phyloP scores from a whole-genome alignment of 2,797 vertebrate species.

The Spinibarbus caldwelli region DNA sequence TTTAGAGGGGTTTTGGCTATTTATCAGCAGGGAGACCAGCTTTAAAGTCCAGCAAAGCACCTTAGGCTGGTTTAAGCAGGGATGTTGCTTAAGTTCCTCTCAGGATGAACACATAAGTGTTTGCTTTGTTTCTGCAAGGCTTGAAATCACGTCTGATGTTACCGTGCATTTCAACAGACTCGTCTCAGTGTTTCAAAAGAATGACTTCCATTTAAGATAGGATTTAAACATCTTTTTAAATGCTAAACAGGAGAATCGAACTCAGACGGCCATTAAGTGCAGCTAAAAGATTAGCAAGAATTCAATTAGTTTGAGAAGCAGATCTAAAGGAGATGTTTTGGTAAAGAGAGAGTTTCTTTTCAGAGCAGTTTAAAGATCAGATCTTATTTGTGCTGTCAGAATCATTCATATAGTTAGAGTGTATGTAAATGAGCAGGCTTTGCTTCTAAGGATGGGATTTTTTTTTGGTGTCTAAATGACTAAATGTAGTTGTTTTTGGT shows the following conservation, averaged over 20 bases:
- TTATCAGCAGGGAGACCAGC: not conserved
- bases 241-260: not conserved
- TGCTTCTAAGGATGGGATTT: too few species aligned
- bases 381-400: not conserved
- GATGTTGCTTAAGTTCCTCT: not conserved
- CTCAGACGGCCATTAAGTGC: not conserved
- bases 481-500: too few species aligned
- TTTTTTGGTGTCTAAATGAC: not conserved
- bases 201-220: not conserved
- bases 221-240: not conserved
- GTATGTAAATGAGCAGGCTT: not conserved
- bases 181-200: not conserved
- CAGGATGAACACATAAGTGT: not conserved
- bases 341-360: not conserved
- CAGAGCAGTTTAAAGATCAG: not conserved
- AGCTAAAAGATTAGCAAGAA: not conserved
- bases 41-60: not conserved
- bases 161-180: not conserved
- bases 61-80: not conserved
- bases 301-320: not conserved
- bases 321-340: not conserved
- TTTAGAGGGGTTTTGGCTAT: not conserved
- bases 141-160: not conserved
- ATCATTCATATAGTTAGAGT: not conserved
- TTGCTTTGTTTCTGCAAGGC: not conserved